Conservation (phyloP, 2,797 vertebrate species). For the Heterohyrax brucei region DNA sequence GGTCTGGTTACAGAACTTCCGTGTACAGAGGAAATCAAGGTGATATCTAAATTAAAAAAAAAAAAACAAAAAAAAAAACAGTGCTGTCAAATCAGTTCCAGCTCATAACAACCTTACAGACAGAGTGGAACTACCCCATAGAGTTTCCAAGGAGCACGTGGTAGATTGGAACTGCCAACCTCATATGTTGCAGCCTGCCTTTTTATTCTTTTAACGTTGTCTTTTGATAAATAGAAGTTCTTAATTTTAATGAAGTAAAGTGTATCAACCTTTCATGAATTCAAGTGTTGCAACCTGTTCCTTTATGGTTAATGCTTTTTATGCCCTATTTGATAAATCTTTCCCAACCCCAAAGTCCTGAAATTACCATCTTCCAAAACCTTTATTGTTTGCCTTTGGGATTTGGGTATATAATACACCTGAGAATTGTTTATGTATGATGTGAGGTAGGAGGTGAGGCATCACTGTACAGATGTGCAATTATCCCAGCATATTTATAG, state of each 20-base stretch:
- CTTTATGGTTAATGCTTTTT: background rate
- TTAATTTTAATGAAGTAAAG: conserved; percentile 25
- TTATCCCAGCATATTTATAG: conserved; percentile 51
- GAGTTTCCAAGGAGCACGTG: no score
- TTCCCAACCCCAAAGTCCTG: background rate
- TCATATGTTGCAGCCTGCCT: background rate
- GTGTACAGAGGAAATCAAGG: no score
- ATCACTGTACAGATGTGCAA: background rate
- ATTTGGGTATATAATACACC: background rate
- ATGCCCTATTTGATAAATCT: conserved; percentile 13
- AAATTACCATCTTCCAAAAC: conserved; percentile 14
- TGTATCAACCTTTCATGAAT: background rate
- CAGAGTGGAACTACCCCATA: no score
- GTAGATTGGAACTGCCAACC: background rate
- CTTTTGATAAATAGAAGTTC: conserved; percentile 49
- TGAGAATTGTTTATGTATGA: conserved; percentile 49
- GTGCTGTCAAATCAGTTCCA: no score
- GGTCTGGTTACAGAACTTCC: no score
- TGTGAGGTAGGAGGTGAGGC: background rate
- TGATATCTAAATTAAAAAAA: no score
- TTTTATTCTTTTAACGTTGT: conserved; percentile 48
- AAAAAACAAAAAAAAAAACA: no score
- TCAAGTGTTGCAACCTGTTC: background rate
- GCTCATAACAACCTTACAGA: no score
- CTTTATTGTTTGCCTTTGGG: conserved; percentile 67